These are phyloP conservation scores for Pachypsylla venusta DNA, from an alignment of 1,140 invertebrate species.

Conservation along the genomic window DNA sequence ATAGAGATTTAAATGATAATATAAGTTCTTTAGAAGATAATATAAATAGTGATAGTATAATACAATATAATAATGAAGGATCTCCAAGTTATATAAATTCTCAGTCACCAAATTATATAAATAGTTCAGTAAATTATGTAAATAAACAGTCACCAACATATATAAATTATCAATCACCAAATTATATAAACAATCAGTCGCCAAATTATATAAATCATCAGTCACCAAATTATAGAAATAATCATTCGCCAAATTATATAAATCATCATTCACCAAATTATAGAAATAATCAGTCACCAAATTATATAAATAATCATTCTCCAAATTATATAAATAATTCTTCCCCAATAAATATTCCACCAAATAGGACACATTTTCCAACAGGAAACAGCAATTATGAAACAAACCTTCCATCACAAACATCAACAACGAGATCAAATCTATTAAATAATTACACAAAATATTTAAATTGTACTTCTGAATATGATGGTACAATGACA, in stretches of 20 bases:
- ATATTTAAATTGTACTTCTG: neutral
- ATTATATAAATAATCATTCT: neutral
- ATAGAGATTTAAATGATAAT: too few species aligned
- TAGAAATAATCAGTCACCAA: neutral
- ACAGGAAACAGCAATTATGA: too few species aligned
- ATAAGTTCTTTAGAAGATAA: too few species aligned
- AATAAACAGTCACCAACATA: neutral
- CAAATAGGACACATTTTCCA: neutral
- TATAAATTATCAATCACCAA: neutral
- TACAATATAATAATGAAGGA: neutral
- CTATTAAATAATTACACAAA: conserved; percentile 3
- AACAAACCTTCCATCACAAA: too few species aligned
- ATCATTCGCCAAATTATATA: neutral
- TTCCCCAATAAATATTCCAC: neutral
- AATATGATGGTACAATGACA: neutral
- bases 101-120: neutral
- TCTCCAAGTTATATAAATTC: neutral
- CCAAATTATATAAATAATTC: neutral
- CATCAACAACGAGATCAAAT: too few species aligned
- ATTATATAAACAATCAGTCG: neutral
- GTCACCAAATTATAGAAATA: neutral
- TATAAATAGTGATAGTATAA: too few species aligned
- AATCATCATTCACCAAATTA: conserved; percentile 2
- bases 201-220: neutral
- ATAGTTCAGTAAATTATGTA: neutral